Evolutionary conservation across 2,888 invertebrate genomes (phyloP), one percentile per base, ranked within the genome.

Genomic region (Graphium colonna): DNA sequence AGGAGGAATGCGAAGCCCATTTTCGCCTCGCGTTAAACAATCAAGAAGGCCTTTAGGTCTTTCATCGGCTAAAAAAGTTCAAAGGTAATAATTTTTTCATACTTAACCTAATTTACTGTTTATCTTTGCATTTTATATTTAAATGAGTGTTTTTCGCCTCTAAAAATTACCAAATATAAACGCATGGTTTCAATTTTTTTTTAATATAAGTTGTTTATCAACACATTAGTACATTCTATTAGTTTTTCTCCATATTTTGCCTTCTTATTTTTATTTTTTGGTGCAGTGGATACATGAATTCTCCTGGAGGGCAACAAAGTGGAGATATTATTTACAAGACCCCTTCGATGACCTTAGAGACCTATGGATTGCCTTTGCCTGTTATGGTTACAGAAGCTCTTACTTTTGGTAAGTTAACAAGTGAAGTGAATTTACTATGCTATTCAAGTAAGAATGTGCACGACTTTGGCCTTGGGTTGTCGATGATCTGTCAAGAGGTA

Each of bases 361-460:
- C 92, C 51, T 97, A 93, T 85, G 97, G 97, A 0, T 90, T 93
- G 21, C 92, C 96, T 1, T 77, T 97, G 41, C 97, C 97, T 26
- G 97, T 97, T 1, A 91, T 95, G 54, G 95, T 98, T 1, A 97
- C 96, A 16, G 97, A 97, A 84, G 95, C 96, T 0, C 83, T 97
- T 17, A 95, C 96, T 41, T 95, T 95, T 81, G 92, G 94, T 67
- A 94, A 94, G 74, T 66, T 94, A 94, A 73, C n/a, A n/a, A n/a
- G n/a, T n/a, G n/a, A n/a, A n/a, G n/a, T n/a, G n/a, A n/a, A n/a
- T n/a, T n/a, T n/a, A n/a, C n/a, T n/a, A n/a, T n/a, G n/a, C n/a
- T n/a, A n/a, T n/a, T n/a, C n/a, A n/a, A n/a, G n/a, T n/a, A n/a
- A n/a, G n/a, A n/a, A n/a, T n/a, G n/a, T n/a, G n/a, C n/a, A n/a